Conservation (phyloP, 2,888 invertebrate genomes). For the Smittia sp. region DNA sequence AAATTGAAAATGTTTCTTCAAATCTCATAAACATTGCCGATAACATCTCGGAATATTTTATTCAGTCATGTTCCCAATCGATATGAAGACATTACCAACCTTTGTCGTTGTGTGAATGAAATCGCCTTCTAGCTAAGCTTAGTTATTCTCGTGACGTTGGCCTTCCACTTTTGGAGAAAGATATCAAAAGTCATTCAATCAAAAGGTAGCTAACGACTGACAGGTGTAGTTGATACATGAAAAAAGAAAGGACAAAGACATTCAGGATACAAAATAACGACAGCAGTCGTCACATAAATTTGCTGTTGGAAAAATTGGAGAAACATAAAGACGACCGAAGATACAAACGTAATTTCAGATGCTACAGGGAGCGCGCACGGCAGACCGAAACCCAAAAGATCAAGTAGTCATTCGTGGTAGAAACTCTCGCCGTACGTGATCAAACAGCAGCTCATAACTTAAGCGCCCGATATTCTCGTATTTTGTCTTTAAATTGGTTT, state of each 20-base stretch:
- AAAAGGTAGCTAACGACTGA: constrained; percentile 40
- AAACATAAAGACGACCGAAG: not conserved
- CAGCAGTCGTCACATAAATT: constrained; percentile 8
- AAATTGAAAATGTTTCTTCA: constrained; percentile 6
- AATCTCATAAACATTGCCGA: constrained; percentile 36
- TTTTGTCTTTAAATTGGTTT: constrained; percentile 16
- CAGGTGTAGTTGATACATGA: constrained; percentile 27
- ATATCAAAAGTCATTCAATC: not conserved
- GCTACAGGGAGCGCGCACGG: not conserved
- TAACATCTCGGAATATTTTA: constrained; percentile 13
- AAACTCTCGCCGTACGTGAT: not conserved
- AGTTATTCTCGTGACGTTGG: not conserved
- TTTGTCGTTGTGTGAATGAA: constrained; percentile 1
- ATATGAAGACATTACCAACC: constrained; percentile 16
- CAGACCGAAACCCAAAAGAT: not conserved
- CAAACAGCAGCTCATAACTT: constrained; percentile 3
- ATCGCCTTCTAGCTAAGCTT: not conserved
- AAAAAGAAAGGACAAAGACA: constrained; percentile 9
- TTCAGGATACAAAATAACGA: constrained; percentile 11
- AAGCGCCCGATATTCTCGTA: constrained; percentile 10
- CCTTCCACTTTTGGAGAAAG: not conserved
- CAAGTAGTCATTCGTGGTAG: constrained; percentile 1
- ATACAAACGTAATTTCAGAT: not conserved
- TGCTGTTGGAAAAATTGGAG: not conserved
- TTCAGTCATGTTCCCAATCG: constrained; percentile 11